A percentile compares a stretch with the other conserved stretches of the same genome.
Evolutionary conservation across 2,888 invertebrate genomes (phyloP).

Genomic region (Mythimna impura): DNA sequence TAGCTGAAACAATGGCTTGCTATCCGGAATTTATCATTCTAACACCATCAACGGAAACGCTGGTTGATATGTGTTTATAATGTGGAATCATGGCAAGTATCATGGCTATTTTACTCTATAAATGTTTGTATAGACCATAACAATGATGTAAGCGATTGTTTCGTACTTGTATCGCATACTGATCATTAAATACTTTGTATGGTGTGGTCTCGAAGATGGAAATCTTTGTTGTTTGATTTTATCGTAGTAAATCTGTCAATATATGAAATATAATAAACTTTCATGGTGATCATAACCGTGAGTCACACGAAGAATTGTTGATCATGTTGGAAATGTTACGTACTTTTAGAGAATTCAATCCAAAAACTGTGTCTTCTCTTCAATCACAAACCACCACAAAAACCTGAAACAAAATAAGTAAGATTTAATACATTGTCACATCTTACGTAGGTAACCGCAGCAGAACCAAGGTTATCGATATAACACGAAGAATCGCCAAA

Average conservation of each 20-base stretch:
- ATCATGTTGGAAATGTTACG: conserved; percentile 28
- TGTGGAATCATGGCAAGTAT: conserved; percentile 84
- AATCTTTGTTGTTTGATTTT: conserved; percentile 49
- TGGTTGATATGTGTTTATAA: conserved; percentile 88
- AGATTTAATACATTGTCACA: neutral
- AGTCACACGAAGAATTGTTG: neutral
- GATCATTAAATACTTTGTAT: conserved; percentile 49
- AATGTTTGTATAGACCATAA: conserved; percentile 80
- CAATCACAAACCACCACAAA: conserved; percentile 20
- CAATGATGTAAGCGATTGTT: conserved; percentile 80
- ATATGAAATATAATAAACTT: conserved; percentile 19
- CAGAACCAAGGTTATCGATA: no score
- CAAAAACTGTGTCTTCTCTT: conserved; percentile 2
- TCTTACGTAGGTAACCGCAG: neutral
- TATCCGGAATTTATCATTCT: conserved; percentile 89
- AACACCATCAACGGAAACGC: conserved; percentile 88
- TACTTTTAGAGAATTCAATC: conserved; percentile 39
- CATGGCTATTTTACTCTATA: conserved; percentile 85
- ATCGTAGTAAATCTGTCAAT: conserved; percentile 38
- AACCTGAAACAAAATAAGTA: conserved; percentile 45
- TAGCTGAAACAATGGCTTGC: conserved; percentile 86
- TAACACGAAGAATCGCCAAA: no score
- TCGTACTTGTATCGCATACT: conserved; percentile 59
- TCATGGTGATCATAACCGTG: neutral
- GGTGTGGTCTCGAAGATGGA: conserved; percentile 52